Evolutionary conservation across 2,888 invertebrate species (phyloP).

Genomic region (Nysson spinosus): DNA sequence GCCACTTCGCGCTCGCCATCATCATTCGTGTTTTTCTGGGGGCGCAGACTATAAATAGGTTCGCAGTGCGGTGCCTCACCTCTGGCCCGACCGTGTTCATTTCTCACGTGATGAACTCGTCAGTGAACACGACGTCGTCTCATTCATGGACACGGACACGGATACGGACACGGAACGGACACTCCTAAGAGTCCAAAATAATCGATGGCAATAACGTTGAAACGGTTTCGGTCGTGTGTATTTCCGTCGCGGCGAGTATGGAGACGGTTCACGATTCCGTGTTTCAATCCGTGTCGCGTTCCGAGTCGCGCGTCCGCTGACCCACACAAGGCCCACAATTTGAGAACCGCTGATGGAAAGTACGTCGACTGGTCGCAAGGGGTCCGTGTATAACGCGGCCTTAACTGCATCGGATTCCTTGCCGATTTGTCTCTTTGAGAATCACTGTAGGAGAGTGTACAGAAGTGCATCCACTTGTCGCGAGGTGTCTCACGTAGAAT

Average conservation of each 20-base stretch:
- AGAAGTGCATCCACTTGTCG: constrained; percentile 7
- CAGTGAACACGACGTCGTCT: constrained; percentile 59
- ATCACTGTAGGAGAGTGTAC: too few relatives aligned
- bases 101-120: constrained; percentile 60
- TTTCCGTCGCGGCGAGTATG: too few relatives aligned
- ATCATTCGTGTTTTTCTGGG: constrained; percentile 68
- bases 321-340: too few relatives aligned
- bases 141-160: constrained; percentile 32
- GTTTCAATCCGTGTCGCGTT: too few relatives aligned
- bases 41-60: constrained; percentile 68
- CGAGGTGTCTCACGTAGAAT: constrained; percentile 30
- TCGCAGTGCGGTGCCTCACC: constrained; percentile 39
- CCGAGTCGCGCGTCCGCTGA: too few relatives aligned
- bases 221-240: too few relatives aligned
- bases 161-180: background rate
- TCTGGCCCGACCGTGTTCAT: constrained; percentile 39
- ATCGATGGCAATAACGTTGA: too few relatives aligned
- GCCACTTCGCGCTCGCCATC: constrained; percentile 61
- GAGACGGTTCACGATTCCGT: too few relatives aligned
- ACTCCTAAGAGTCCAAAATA: too few relatives aligned
- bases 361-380: constrained; percentile 33
- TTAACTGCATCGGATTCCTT: constrained; percentile 23
- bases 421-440: too few relatives aligned
- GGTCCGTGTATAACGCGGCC: constrained; percentile 8
- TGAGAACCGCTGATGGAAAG: too few relatives aligned